Conservation (phyloP, 2,888 invertebrate species). For the Seira ritae region DNA sequence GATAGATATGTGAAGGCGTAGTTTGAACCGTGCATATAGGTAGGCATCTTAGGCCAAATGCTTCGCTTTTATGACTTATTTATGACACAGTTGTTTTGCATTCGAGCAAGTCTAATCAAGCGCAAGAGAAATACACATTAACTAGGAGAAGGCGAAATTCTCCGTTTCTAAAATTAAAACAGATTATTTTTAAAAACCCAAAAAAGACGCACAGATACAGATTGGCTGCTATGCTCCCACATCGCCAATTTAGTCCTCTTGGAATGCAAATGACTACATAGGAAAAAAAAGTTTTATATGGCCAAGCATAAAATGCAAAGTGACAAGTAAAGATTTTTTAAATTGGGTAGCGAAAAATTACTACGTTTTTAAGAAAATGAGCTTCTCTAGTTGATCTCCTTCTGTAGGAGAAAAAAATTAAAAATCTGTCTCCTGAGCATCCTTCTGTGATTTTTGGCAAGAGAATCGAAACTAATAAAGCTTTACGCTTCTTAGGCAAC, state of each 20-base stretch:
- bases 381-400: conserved; percentile 37
- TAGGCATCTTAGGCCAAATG: background rate
- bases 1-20: too few relatives aligned
- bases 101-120: conserved; percentile 1
- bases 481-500: conserved; percentile 68
- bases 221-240: conserved; percentile 24
- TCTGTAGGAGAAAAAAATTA: conserved; percentile 38
- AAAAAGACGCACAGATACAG: background rate
- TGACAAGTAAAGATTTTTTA: conserved; percentile 65
- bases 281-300: conserved; percentile 7
- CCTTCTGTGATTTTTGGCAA: conserved; percentile 67
- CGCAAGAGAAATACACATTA: background rate
- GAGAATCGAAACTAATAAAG: conserved; percentile 60
- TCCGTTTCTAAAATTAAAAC: conserved; percentile 53
- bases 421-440: conserved; percentile 36
- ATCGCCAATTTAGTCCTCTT: conserved; percentile 26
- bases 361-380: conserved; percentile 43
- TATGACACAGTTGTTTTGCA: conserved; percentile 19
- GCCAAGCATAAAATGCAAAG: conserved; percentile 36
- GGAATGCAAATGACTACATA: conserved; percentile 60
- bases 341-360: conserved; percentile 73
- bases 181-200: conserved; percentile 51
- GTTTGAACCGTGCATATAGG: too few relatives aligned
- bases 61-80: conserved; percentile 10
- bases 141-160: background rate